Evolutionary conservation across 2,113 vertebrate genomes (phyloP), one percentile per base, ranked within the genome.

Genomic region (Anguilla rostrata): DNA sequence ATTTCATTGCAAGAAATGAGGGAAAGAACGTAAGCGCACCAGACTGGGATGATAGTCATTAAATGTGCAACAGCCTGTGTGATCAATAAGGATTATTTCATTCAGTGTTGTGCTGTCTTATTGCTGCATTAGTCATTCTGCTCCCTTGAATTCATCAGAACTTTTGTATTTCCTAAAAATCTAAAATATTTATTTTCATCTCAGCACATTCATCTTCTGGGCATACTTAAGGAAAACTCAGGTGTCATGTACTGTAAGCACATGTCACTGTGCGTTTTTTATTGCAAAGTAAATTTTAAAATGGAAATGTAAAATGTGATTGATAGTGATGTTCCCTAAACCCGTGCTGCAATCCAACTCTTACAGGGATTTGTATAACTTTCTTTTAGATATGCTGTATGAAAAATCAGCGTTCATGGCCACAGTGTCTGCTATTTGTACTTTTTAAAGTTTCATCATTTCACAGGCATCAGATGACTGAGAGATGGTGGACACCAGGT

Each of bases 381-480:
- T 86, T 63, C 22, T 14, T 5, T 18, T 12, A 14, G 41, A 71
- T 12, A 18, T 56, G 46, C 26, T 20, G 34, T 16, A 6, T 29
- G 41, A 16, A 9, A 16, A 85, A 40, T 84, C 66, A 75, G 71
- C n/a, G 11, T 75, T 78, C 39, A 82, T 78, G 57, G 84, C 39
- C 8, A 5, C 39, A 84, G 85, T 85, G 75, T 39, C 56, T 66
- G 0, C 83, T 91, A 63, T 83, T 81, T 53, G 88, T 90, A 90
- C 83, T 86, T 90, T 93, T 90, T 82, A 83, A 78, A 88, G 87
- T n/a, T 60, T 53, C 49, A 39, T 83, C 22, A 43, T 56, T 80
- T 78, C 75, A 56, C 53, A 9, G n/a, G 78, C 49, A 86, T 41
- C 18, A 40, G 39, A 34, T 29, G 81, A 80, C 83, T 16, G 57